A percentile compares a stretch with the other conserved stretches of the same genome.
phyloP scores from a whole-genome alignment of 2,797 vertebrate species.

The Sternarchorhynchus goeldii region DNA sequence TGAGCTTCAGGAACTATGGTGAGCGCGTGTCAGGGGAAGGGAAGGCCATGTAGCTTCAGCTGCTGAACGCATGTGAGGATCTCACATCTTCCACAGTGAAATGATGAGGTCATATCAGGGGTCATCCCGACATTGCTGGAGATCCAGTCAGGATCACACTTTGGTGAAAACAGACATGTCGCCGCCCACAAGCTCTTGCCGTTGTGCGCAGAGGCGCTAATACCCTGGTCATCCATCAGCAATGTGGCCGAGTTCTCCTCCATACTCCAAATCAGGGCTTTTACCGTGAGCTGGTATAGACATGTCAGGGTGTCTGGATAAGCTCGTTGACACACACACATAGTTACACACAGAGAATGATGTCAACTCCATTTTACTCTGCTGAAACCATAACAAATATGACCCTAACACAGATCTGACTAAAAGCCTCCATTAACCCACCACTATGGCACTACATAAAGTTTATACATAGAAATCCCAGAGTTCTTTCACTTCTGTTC shows the following conservation, averaged over 20 bases:
- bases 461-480: too few species aligned
- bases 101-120: conserved; percentile 15
- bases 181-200: neutral
- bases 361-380: conserved; percentile 27
- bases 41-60: neutral
- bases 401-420: conserved; percentile 21
- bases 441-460: conserved; percentile 1
- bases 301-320: conserved; percentile 23
- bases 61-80: neutral
- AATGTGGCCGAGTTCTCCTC: neutral
- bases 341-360: conserved; percentile 2
- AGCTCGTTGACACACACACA: conserved; percentile 10
- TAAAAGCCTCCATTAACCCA: conserved; percentile 18
- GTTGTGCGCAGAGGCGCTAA: conserved; percentile 1
- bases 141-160: neutral
- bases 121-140: conserved; percentile 2
- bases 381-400: conserved; percentile 32
- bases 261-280: conserved; percentile 17
- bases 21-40: neutral
- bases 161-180: conserved; percentile 12
- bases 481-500: too few species aligned
- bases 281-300: conserved; percentile 21
- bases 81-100: neutral
- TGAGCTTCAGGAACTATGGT: neutral
- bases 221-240: neutral